These are phyloP conservation scores for Philopedon plagiatum DNA, from an alignment of 2,888 invertebrate species.

Conservation along the genomic window DNA sequence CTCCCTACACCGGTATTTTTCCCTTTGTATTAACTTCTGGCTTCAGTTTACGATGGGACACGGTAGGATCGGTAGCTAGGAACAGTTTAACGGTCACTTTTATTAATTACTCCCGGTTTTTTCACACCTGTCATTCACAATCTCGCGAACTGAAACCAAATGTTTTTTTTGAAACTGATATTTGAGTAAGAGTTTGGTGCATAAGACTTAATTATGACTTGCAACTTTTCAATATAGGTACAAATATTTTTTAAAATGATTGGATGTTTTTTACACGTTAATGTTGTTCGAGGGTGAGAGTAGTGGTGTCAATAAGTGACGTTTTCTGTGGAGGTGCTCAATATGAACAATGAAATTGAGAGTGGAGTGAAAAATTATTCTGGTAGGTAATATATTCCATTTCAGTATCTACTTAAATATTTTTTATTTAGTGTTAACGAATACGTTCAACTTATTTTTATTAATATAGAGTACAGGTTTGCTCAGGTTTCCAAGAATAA, in stretches of 20 bases:
- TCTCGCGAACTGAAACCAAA: not conserved
- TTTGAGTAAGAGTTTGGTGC: not conserved
- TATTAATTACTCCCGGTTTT: constrained; percentile 25
- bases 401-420: not conserved
- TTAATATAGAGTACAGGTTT: too few relatives aligned
- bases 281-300: constrained; percentile 15
- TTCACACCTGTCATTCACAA: constrained; percentile 17
- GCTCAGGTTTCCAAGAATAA: too few relatives aligned
- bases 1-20: constrained; percentile 51
- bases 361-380: constrained; percentile 48
- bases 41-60: constrained; percentile 50
- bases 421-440: too few relatives aligned
- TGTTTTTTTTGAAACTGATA: not conserved
- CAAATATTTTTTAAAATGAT: not conserved
- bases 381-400: constrained; percentile 29
- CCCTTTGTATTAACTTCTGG: constrained; percentile 51
- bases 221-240: not conserved
- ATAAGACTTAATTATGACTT: not conserved
- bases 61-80: constrained; percentile 45
- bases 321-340: constrained; percentile 36
- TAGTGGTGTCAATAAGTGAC: constrained; percentile 38
- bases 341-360: constrained; percentile 52
- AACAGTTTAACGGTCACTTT: constrained; percentile 35
- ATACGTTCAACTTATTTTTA: too few relatives aligned
- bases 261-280: not conserved